These are phyloP conservation scores for Epizoanthus illoricatus DNA, from an alignment of 92 coral and sea anemone species.

Conservation along the genomic window DNA sequence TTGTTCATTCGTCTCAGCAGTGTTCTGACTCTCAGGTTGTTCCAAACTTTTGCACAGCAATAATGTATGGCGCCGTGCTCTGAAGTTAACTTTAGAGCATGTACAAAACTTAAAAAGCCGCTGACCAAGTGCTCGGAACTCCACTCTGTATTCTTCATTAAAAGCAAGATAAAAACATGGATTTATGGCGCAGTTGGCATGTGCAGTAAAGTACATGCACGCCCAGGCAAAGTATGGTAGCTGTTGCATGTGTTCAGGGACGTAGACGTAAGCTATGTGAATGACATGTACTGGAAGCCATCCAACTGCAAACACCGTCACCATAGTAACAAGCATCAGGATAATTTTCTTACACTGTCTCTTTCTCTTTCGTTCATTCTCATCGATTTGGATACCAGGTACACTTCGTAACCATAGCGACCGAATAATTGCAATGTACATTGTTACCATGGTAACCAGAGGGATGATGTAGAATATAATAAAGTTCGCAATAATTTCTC, in stretches of 20 bases:
- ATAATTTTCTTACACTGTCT: constrained; percentile 5
- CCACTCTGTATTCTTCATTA: not conserved
- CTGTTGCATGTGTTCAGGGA: not conserved
- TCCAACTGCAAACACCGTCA: constrained; percentile 19
- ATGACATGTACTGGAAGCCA: constrained; percentile 20
- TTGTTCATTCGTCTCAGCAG: not conserved
- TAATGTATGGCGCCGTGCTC: not conserved
- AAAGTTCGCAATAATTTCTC: not conserved
- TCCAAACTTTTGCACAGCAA: not conserved
- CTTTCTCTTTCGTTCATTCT: constrained; percentile 16
- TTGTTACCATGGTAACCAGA: not conserved
- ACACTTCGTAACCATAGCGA: constrained; percentile 12
- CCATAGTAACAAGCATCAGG: constrained; percentile 25
- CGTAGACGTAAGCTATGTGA: not conserved
- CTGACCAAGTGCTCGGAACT: not conserved
- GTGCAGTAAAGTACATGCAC: not conserved
- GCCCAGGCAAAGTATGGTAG: not conserved
- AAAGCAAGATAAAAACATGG: constrained; percentile 11
- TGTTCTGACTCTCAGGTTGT: not conserved
- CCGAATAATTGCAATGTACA: constrained; percentile 9
- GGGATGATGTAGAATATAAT: not conserved
- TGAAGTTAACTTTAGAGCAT: not conserved
- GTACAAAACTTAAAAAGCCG: not conserved
- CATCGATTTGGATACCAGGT: not conserved
- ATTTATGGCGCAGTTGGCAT: not conserved